Percentiles rank a stretch among this genome's conserved stretches.
These are phyloP conservation scores for Diplogasteroides magnus DNA, from an alignment of 1,140 invertebrate genomes.

Conservation along the genomic window DNA sequence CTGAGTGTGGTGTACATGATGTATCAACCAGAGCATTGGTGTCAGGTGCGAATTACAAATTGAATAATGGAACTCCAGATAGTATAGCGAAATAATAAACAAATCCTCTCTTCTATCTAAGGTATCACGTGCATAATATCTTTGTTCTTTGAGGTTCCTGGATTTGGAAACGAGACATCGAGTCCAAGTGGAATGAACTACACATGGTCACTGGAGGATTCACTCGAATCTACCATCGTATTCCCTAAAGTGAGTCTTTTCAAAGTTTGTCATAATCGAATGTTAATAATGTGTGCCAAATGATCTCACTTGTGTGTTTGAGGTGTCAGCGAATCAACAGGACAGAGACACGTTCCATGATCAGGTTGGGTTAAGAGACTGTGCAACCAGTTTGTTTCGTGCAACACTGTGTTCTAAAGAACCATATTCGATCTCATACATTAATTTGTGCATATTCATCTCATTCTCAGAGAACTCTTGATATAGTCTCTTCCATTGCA, in stretches of 20 bases:
- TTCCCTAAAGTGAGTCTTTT: constrained; percentile 34
- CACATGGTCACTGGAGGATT: constrained; percentile 38
- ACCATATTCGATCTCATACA: too few relatives aligned
- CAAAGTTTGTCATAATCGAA: too few relatives aligned
- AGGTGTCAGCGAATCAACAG: constrained; percentile 42
- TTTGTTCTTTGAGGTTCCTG: constrained; percentile 37
- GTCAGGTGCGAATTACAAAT: constrained; percentile 13
- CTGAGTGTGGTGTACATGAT: constrained; percentile 55
- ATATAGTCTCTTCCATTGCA: constrained; percentile 31
- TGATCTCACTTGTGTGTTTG: too few relatives aligned
- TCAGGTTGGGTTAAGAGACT: too few relatives aligned
- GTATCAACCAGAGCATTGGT: constrained; percentile 53
- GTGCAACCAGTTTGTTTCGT: too few relatives aligned
- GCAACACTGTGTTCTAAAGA: too few relatives aligned
- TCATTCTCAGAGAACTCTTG: too few relatives aligned
- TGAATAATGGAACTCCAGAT: constrained; percentile 1
- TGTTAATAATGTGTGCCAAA: too few relatives aligned
- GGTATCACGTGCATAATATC: neutral
- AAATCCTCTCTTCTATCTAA: neutral
- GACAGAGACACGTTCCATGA: constrained; percentile 40
- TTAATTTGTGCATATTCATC: too few relatives aligned
- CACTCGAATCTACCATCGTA: constrained; percentile 40
- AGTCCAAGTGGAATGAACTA: constrained; percentile 19
- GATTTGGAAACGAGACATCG: constrained; percentile 36
- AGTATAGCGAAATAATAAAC: neutral